phyloP scores from a whole-genome alignment of 2,113 vertebrate genomes.

The Cercocebus atys region DNA sequence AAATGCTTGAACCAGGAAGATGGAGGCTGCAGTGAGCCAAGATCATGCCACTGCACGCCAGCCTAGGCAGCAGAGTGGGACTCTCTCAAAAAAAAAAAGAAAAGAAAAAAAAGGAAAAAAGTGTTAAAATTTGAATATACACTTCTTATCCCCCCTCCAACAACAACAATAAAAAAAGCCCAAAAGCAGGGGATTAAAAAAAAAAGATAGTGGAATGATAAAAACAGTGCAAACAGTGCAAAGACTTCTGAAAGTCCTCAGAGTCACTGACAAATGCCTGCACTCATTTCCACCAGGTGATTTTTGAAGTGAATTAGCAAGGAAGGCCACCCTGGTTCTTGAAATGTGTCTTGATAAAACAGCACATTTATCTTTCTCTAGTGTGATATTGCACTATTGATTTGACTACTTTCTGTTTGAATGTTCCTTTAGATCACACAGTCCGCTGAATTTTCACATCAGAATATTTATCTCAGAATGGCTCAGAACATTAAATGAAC shows the following conservation, averaged over 20 bases:
- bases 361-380: neutral
- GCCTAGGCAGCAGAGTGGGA: no score
- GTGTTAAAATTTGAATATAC: neutral
- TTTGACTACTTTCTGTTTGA: neutral
- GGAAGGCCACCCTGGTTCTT: neutral
- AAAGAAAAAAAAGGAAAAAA: no score
- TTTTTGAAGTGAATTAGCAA: neutral
- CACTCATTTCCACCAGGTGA: constrained; percentile 49
- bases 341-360: neutral
- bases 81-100: no score
- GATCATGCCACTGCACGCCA: no score
- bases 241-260: neutral
- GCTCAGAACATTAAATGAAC: neutral
- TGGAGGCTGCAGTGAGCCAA: no score
- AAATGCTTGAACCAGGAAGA: no score
- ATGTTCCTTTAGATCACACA: neutral
- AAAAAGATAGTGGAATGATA: constrained; percentile 70
- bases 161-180: neutral
- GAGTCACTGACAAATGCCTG: neutral
- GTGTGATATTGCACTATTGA: neutral
- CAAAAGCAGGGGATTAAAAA: constrained; percentile 58
- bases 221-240: constrained; percentile 16
- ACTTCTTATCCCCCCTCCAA: neutral
- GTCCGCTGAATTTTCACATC: neutral
- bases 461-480: neutral